Evolutionary conservation across 2,113 vertebrate species (phyloP).

Genomic region (Rhea americana): DNA sequence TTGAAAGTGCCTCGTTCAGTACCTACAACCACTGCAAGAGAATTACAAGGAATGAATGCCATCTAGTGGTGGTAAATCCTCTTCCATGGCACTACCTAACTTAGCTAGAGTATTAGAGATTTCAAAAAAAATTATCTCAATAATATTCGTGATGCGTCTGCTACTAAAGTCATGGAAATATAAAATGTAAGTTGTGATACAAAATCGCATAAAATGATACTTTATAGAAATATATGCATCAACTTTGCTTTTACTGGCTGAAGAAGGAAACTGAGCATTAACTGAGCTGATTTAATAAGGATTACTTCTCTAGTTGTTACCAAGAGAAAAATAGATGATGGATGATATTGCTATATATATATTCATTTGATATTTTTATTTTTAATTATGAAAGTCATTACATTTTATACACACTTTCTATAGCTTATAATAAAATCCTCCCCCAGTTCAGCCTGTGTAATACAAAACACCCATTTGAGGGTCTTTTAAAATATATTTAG

Average conservation of each 20-base stretch:
- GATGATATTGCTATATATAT: background rate
- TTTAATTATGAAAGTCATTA: background rate
- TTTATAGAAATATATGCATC: background rate
- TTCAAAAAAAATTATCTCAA: background rate
- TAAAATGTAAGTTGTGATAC: background rate
- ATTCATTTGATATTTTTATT: background rate
- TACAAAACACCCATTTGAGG: background rate
- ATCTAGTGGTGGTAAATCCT: conserved; percentile 73
- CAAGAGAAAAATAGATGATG: background rate
- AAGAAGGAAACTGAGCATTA: background rate
- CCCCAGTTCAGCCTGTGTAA: background rate
- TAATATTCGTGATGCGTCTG: background rate
- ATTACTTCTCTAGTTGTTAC: background rate
- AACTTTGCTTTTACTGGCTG: background rate
- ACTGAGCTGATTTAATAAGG: background rate
- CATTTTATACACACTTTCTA: background rate
- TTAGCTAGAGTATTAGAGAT: rapidly evolving
- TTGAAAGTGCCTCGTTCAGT: background rate
- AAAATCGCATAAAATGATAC: background rate
- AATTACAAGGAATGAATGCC: conserved; percentile 67
- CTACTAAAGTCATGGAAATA: background rate
- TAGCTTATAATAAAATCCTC: background rate
- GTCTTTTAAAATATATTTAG: background rate
- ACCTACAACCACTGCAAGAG: background rate
- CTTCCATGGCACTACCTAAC: background rate